Evolutionary conservation across 2,113 vertebrate genomes (phyloP).

Genomic region (Suncus etruscus): DNA sequence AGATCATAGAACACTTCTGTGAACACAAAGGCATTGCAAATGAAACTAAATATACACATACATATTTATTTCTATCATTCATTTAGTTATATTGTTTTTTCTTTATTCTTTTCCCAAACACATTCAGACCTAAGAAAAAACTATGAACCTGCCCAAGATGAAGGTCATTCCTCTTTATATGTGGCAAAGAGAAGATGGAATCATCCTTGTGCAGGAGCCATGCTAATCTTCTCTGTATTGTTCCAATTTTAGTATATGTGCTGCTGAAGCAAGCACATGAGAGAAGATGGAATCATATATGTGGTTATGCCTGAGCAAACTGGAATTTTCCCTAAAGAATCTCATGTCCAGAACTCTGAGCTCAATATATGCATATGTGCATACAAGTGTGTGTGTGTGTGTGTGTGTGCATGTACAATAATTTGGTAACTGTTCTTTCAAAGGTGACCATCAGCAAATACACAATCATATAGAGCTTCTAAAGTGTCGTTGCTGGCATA

Average conservation of each 20-base stretch:
- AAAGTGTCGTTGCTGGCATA: not conserved
- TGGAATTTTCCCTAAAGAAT: conserved; percentile 1
- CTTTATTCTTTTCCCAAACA: not conserved
- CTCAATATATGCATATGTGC: not conserved
- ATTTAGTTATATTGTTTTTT: not conserved
- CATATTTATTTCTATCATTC: not conserved
- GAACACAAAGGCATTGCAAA: not conserved
- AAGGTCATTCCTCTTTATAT: not conserved
- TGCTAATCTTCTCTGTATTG: too few relatives aligned
- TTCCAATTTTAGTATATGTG: too few relatives aligned
- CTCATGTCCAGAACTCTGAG: not conserved
- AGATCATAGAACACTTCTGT: not conserved
- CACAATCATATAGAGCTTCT: not conserved
- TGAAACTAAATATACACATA: conserved; percentile 22
- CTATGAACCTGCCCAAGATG: not conserved
- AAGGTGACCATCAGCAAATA: not conserved
- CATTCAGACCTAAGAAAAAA: not conserved
- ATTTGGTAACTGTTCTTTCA: not conserved
- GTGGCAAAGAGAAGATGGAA: not conserved
- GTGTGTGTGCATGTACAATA: not conserved
- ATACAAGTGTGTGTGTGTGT: too few relatives aligned
- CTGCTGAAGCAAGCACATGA: not conserved
- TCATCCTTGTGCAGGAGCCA: too few relatives aligned
- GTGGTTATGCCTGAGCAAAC: not conserved
- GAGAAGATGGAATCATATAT: not conserved